Base-by-base conservation (phyloP, 2,797 vertebrate species). In the Siniperca undulata region DNA sequence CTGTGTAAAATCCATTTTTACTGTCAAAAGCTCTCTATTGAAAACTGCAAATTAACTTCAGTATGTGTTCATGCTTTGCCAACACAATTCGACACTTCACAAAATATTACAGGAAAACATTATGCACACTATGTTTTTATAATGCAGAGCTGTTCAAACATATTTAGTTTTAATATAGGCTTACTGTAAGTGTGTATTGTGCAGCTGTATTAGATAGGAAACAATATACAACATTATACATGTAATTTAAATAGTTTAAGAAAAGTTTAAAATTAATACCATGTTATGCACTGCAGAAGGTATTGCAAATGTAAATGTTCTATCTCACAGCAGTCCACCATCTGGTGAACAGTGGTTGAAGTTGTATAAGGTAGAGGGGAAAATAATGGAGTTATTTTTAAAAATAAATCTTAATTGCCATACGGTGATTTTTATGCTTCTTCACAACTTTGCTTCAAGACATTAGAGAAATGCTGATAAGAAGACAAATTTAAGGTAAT, bases 191-290 rank as follows among this genome's bases (percentile, higher is more conserved):
- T 68, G 27, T 64, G 19, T 20, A 73, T 12, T n/a, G 53, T 82
- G 20, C 6, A 52, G 60, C 44, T n/a, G 44, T 5, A 69, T 0
- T 59, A 61, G 34, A 14, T 12, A 24, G 42, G 27, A 80, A 74
- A 34, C 16, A 5, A 62, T 52, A 22, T 19, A 42, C 6, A 48
- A 30, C 38, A 42, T 74, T 27, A 52, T 10, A 19, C 3, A n/a
- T 62, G 34, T 56, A 9, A 60, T 74, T 74, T 24, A 27, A 70
- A 36, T 66, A n/a, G 40, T 87, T 77, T 83, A 74, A 90, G 74
- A 82, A 75, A 86, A 77, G 78, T 81, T 72, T 58, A 74, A 76
- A 74, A 84, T 83, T 20, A 87, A 81, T 86, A 73, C 58, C 44
- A 60, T 84, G 70, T 80, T 73, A 77, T 77, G 55, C 70, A 69